phyloP scores from a whole-genome alignment of 2,888 invertebrate genomes.

The Koerneria pararmatus region DNA sequence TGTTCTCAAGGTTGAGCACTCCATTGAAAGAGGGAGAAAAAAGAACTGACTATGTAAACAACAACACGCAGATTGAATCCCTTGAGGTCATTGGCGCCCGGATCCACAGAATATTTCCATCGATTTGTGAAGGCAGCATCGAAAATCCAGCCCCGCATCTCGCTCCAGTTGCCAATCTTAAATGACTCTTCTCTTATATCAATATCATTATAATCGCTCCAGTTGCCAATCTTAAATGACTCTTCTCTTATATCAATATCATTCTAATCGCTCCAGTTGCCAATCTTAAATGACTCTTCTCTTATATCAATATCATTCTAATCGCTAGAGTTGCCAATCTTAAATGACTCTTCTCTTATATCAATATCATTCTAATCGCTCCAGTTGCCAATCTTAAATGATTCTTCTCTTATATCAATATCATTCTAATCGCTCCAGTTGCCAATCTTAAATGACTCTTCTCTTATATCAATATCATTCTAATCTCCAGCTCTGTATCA shows the following conservation, averaged over 20 bases:
- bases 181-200: slow-evolving; percentile 23
- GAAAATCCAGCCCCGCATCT: slow-evolving; percentile 45
- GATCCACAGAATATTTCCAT: slow-evolving; percentile 47
- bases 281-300: too few relatives aligned
- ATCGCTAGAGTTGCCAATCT: too few relatives aligned
- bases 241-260: too few relatives aligned
- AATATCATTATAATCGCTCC: slow-evolving; percentile 13
- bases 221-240: too few relatives aligned
- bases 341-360: too few relatives aligned
- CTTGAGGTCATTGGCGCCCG: slow-evolving; percentile 44
- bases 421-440: not conserved
- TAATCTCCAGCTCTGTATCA: not conserved
- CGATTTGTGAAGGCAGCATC: slow-evolving; percentile 47
- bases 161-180: slow-evolving; percentile 54
- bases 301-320: too few relatives aligned
- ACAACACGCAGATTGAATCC: slow-evolving; percentile 51
- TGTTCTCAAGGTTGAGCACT: too few relatives aligned
- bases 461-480: slow-evolving; percentile 4
- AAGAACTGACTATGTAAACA: slow-evolving; percentile 43
- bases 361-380: too few relatives aligned
- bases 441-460: not conserved
- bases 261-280: too few relatives aligned
- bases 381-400: slow-evolving; percentile 24
- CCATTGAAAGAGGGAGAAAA: too few relatives aligned
- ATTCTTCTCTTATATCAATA: slow-evolving; percentile 9